phyloP scores from a whole-genome alignment of 2,113 vertebrate genomes.

The Catharus bicknelli region DNA sequence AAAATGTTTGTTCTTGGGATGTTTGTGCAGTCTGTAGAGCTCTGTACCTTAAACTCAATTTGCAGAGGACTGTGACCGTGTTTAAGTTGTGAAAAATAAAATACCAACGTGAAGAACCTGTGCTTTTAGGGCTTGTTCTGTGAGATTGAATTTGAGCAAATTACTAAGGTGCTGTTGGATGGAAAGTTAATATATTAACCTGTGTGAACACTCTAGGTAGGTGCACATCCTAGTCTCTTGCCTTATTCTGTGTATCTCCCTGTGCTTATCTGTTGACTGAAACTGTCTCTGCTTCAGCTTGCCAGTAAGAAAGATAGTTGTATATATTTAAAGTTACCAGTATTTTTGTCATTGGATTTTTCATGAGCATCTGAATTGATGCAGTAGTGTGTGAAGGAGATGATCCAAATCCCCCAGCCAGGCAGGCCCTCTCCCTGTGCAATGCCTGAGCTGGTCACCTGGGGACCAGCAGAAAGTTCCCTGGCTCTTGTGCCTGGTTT shows the following conservation, averaged over 20 bases:
- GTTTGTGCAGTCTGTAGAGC: slow-evolving; percentile 43
- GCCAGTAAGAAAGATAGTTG: not conserved
- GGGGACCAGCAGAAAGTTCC: not conserved
- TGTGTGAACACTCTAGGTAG: not conserved
- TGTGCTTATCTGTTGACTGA: not conserved
- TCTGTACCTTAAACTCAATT: slow-evolving; percentile 3
- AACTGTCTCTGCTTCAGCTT: not conserved
- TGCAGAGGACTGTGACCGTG: not conserved
- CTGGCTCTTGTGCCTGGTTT: not conserved
- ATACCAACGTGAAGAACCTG: not conserved
- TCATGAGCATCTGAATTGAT: not conserved
- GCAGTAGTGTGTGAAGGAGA: not conserved
- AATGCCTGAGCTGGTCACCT: not conserved
- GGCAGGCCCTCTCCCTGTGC: rapidly evolving
- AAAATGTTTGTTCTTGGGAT: slow-evolving; percentile 57
- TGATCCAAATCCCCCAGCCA: not conserved
- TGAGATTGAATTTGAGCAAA: not conserved
- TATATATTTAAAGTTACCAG: not conserved
- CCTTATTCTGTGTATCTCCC: not conserved
- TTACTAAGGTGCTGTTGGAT: not conserved
- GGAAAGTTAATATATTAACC: not conserved
- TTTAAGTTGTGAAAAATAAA: slow-evolving; percentile 30
- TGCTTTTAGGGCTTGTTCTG: not conserved
- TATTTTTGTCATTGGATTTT: not conserved
- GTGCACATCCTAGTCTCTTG: not conserved